A percentile compares a stretch with the other conserved stretches of the same genome.
phyloP scores from a whole-genome alignment of 1,140 invertebrate genomes.

The Babylonia areolata region DNA sequence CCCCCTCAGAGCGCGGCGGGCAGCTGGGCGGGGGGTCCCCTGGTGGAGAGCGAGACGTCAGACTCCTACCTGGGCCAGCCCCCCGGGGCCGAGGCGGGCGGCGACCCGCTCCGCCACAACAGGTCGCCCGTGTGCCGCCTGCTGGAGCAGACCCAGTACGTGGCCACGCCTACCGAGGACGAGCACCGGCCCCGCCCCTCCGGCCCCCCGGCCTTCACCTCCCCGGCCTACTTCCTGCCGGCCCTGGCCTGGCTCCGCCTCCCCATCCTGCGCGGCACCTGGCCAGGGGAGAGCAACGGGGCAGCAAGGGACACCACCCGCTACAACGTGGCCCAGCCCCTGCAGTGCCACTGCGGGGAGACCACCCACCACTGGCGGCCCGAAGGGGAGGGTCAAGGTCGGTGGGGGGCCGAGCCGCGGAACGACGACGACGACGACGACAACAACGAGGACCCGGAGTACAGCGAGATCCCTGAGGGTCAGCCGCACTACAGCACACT shows the following conservation, averaged over 20 bases:
- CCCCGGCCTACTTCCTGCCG: slow-evolving; percentile 38
- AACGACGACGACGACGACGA: background rate
- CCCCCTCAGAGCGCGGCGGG: background rate
- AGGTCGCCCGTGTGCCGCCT: slow-evolving; percentile 32
- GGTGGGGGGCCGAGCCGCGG: background rate
- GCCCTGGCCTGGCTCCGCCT: slow-evolving; percentile 34
- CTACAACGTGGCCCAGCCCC: background rate
- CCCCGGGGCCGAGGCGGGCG: background rate
- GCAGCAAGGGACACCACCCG: slow-evolving; percentile 1
- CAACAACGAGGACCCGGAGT: background rate
- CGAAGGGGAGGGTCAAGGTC: background rate
- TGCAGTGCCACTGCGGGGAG: slow-evolving; percentile 17
- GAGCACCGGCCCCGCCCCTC: background rate
- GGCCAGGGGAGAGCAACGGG: slow-evolving; percentile 24
- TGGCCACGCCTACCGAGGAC: slow-evolving; percentile 34
- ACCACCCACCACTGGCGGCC: slow-evolving; percentile 15
- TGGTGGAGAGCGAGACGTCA: slow-evolving; percentile 26
- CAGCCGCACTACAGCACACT: background rate
- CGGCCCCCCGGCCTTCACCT: slow-evolving; percentile 26
- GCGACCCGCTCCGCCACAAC: slow-evolving; percentile 22
- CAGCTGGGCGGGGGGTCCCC: slow-evolving; percentile 23
- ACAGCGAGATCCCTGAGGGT: slow-evolving; percentile 34
- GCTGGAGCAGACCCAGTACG: slow-evolving; percentile 38
- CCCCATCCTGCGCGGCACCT: slow-evolving; percentile 13
- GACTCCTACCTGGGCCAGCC: slow-evolving; percentile 16